A percentile compares a stretch with the other conserved stretches of the same genome.
Evolutionary conservation across 2,113 vertebrate genomes (phyloP).

Genomic region (Lepidothrix coronata): DNA sequence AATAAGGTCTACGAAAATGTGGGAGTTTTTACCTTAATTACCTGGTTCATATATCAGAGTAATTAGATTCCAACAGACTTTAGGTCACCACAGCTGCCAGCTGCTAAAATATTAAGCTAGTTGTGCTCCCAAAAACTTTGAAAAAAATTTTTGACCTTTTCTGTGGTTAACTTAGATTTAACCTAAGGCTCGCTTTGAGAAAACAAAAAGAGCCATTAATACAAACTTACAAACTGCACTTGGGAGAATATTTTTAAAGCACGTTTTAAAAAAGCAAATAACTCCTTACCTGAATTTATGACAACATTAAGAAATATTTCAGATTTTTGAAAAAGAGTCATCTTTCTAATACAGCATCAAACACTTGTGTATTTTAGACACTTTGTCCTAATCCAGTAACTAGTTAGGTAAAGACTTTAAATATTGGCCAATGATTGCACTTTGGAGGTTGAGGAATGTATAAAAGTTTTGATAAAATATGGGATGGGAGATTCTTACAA

Average conservation of each 20-base stretch:
- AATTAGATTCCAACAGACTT: constrained; percentile 70
- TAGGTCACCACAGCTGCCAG: constrained; percentile 60
- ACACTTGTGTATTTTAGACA: background rate
- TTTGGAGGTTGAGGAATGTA: background rate
- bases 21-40: constrained; percentile 69
- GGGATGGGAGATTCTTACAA: background rate
- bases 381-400: background rate
- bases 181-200: background rate
- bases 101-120: constrained; percentile 62
- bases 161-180: constrained; percentile 7
- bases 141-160: constrained; percentile 16
- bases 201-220: background rate
- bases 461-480: background rate
- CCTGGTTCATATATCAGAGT: constrained; percentile 70
- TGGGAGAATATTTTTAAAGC: background rate
- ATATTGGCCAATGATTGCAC: background rate
- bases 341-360: background rate
- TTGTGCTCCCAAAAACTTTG: constrained; percentile 47
- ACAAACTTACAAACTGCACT: background rate
- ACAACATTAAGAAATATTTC: background rate
- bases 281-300: background rate
- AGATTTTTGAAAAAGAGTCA: background rate
- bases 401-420: background rate
- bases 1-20: constrained; percentile 65
- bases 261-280: background rate